phyloP scores from a whole-genome alignment of 1,140 invertebrate genomes.

The Trachymyrmex cornetzi region DNA sequence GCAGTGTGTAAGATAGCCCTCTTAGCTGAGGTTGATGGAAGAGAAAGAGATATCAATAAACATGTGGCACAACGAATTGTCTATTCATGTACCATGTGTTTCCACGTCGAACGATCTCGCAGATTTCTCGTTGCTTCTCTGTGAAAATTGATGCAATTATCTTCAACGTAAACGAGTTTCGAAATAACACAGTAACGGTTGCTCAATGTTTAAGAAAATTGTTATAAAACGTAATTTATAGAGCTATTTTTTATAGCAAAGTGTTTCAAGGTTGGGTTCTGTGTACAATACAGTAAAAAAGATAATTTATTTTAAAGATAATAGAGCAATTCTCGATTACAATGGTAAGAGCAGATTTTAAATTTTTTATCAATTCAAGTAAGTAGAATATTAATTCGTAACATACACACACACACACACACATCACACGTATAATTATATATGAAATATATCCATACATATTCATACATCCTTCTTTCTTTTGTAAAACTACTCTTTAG shows the following conservation, averaged over 20 bases:
- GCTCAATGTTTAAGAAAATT: conserved; percentile 1
- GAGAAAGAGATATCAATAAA: conserved; percentile 66
- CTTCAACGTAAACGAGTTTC: neutral
- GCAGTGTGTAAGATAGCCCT: neutral
- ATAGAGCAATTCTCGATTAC: neutral
- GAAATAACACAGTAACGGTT: conserved; percentile 4
- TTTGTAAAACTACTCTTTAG: no score
- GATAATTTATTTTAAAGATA: neutral
- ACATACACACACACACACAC: no score
- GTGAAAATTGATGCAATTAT: conserved; percentile 10
- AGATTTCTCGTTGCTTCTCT: conserved; percentile 5
- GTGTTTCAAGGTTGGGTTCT: conserved; percentile 18
- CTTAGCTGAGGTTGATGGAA: conserved; percentile 5
- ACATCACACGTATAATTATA: no score
- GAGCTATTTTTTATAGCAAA: conserved; percentile 33
- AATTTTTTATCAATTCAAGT: neutral
- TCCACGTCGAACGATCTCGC: neutral
- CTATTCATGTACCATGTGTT: conserved; percentile 63
- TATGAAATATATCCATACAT: no score
- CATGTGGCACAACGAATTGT: conserved; percentile 55
- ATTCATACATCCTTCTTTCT: no score
- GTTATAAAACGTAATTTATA: conserved; percentile 33
- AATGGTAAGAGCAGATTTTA: conserved; percentile 5
- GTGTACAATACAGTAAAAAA: neutral
- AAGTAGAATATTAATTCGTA: neutral